These are phyloP conservation scores for Bradypodion ventrale DNA, from an alignment of 2,797 vertebrate genomes.

Conservation along the genomic window DNA sequence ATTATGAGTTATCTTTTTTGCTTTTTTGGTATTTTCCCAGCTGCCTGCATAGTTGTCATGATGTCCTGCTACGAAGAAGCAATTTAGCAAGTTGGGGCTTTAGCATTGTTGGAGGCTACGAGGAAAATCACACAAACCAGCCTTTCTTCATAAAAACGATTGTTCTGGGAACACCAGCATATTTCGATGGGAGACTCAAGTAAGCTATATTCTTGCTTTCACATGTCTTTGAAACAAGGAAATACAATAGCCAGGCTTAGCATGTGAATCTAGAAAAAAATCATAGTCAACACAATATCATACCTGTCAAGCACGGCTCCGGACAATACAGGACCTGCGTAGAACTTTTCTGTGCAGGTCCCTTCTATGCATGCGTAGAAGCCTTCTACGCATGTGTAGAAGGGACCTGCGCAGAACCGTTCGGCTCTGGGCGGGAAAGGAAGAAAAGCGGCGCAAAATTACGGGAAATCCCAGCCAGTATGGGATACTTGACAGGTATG, in stretches of 20 bases:
- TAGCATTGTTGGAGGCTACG: conserved; percentile 97
- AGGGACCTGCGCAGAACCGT: too few species aligned
- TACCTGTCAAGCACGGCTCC: too few species aligned
- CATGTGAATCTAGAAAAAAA: neutral
- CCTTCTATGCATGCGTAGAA: too few species aligned
- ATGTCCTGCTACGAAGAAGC: conserved; percentile 91
- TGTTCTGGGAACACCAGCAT: conserved; percentile 97
- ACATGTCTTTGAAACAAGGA: neutral
- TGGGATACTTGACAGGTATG: too few species aligned
- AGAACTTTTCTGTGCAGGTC: too few species aligned
- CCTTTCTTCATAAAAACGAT: conserved; percentile 99
- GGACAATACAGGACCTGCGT: too few species aligned
- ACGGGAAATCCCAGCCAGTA: too few species aligned
- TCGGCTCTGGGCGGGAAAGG: too few species aligned
- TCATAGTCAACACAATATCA: neutral
- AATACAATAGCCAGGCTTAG: fast-evolving
- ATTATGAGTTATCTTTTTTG: neutral
- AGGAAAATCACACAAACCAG: conserved; percentile 97
- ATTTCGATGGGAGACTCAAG: conserved; percentile 97
- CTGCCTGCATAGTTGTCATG: conserved; percentile 93
- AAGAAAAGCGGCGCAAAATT: too few species aligned
- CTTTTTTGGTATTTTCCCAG: conserved; percentile 70
- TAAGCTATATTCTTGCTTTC: conserved; percentile 72
- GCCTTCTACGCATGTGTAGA: too few species aligned
- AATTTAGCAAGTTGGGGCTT: conserved; percentile 97